Conservation (phyloP, 2,113 vertebrate genomes). For the Castor canadensis region DNA sequence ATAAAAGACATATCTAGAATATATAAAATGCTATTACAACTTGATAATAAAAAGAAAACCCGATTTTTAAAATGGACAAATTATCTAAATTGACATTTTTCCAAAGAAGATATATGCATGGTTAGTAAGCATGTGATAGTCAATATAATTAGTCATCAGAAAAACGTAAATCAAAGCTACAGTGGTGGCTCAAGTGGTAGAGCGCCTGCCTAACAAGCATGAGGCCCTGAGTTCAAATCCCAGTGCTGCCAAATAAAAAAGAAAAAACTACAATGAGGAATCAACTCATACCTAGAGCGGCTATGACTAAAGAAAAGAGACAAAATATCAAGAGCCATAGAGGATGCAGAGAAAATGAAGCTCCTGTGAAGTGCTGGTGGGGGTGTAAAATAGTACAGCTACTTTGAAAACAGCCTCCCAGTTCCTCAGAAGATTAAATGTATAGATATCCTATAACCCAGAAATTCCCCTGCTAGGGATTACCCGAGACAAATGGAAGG, state of each 20-base stretch:
- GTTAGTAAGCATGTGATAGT: background rate
- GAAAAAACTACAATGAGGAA: background rate
- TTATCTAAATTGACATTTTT: background rate
- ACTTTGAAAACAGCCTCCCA: background rate
- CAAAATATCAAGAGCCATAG: background rate
- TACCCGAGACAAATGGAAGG: background rate
- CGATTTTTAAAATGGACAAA: background rate
- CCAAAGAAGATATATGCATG: background rate
- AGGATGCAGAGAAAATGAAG: background rate
- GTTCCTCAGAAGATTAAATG: conserved; percentile 12
- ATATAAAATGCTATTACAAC: background rate
- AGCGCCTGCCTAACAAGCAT: too few species aligned
- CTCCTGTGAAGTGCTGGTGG: background rate
- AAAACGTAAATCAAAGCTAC: conserved; percentile 36
- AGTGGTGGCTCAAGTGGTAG: too few species aligned
- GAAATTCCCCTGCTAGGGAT: background rate
- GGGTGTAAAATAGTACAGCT: background rate
- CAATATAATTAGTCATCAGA: background rate
- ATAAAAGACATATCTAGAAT: background rate
- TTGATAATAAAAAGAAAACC: background rate
- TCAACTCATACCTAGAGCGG: background rate
- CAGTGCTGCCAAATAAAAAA: too few species aligned
- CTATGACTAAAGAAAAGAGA: background rate
- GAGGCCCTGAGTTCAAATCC: too few species aligned
- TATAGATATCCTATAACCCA: background rate